These are phyloP conservation scores for Trogon melanurus DNA, from an alignment of 2,113 vertebrate species.

Conservation along the genomic window DNA sequence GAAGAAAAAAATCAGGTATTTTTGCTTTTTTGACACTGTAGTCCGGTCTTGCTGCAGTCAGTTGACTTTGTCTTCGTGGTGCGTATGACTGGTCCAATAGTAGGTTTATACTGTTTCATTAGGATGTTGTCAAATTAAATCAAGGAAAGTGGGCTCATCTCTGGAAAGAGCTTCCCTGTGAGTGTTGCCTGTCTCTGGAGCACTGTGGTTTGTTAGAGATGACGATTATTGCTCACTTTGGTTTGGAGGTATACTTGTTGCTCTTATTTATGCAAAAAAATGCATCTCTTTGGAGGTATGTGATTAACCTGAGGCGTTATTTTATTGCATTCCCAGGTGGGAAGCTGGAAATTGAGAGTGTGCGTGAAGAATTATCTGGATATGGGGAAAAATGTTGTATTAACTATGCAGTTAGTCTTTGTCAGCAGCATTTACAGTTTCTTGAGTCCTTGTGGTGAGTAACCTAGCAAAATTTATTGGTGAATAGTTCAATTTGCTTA, in stretches of 20 bases:
- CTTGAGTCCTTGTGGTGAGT: background rate
- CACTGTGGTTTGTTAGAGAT: background rate
- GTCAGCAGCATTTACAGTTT: background rate
- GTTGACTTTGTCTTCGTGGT: background rate
- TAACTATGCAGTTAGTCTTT: constrained; percentile 19
- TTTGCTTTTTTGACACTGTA: background rate
- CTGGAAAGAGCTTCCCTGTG: background rate
- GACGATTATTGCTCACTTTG: background rate
- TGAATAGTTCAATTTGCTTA: constrained; percentile 21
- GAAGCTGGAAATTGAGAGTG: constrained; percentile 2
- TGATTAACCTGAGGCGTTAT: background rate
- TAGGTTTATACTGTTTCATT: constrained; percentile 11
- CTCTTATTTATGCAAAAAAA: background rate
- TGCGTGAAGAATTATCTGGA: background rate
- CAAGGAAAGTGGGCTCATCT: background rate
- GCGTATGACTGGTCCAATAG: background rate
- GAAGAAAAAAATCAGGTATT: background rate
- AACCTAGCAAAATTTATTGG: constrained; percentile 22
- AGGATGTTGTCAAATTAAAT: constrained; percentile 7
- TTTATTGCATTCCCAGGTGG: background rate
- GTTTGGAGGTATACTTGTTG: background rate
- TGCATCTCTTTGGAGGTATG: background rate
- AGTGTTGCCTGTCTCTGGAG: background rate
- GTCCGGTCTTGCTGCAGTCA: background rate
- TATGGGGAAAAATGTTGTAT: background rate